Base-by-base conservation (phyloP, 1,140 invertebrate genomes). In the Conus ventricosus region DNA sequence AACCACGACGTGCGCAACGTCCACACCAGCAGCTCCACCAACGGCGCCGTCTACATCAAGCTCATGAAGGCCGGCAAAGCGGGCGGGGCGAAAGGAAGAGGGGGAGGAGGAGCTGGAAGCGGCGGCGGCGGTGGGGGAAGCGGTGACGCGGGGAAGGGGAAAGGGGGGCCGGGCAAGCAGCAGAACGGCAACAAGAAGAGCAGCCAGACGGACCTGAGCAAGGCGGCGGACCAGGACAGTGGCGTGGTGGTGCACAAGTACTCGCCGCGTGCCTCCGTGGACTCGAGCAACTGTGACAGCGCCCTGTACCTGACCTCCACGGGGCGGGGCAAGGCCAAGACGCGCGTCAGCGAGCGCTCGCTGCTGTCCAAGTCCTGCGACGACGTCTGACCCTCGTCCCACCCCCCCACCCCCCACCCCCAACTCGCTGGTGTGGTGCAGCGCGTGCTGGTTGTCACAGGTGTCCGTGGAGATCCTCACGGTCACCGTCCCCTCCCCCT, bases 1-100 rank as follows among this genome's bases (percentile, higher is more conserved):
- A 71, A 88, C 80, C 78, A 80, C 57, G 89, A 88, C 53, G n/a
- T 63, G 25, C 84, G 17, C 54, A 90, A 51, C 78, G 87, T 71
- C 57, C 57, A 60, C 57, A 8, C 8, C 57, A 88, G 82, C 75
- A 83, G 67, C 57, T 83, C 63, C 55, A 13, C 54, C 81, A 91
- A 90, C 84, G 88, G 88, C 76, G 85, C 81, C 20, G 60, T 75
- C 6, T 90, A 88, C 82, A 71, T 85, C 27, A 90, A 87, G 85
- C 67, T 87, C 51, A 76, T 57, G 54, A 86, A 76, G 55, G 85
- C 75, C 51, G 78, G 17, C 17, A 71, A 67, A 27, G 25, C 55
- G 6, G 25, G 7, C 4, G 60, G 54, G 7, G 20, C 25, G 20
- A 57, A 57, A 7, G 63, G 53, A 75, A 53, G 4, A n/a, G 84